Evolutionary conservation across 2,888 invertebrate species (phyloP), one percentile per base, ranked within the genome.

Genomic region (Eupithecia centaureata): DNA sequence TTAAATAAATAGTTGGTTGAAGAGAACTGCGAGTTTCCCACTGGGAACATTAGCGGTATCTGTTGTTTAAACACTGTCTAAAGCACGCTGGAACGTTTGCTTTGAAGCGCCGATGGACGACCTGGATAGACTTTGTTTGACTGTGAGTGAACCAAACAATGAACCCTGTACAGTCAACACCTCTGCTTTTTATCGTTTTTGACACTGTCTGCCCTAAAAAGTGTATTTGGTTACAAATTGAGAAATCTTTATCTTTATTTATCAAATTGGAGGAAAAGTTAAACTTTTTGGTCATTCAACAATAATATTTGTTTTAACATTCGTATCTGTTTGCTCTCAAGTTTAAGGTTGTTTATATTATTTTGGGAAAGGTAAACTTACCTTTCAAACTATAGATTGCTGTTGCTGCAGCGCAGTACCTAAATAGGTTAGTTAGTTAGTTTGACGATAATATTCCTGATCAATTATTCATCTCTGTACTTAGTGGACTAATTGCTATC

Each of bases 171-270:
- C 81, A 84, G 82, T 91, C 87, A 86, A 87, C 90, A 90, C 90
- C 86, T 89, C 79, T 77, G 79, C 82, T 86, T 88, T 90, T 89
- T 86, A 89, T 87, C 86, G 78, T 87, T 86, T 86, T 86, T 80
- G 77, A 80, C 85, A 79, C 83, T 82, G 84, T 80, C 85, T 84
- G 83, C 79, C 77, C 61, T 76, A 74, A 75, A 78, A 84, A 83
- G 83, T 83, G 79, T 81, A 67, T 79, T 83, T 77, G 65, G 76
- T 79, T 83, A 82, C 82, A 82, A 86, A 85, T 85, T 86, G 82
- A 82, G 84, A 86, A 84, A 83, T 81, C 78, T 76, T 81, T 82
- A 82, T 80, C 79, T 77, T 65, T 80, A 79, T 84, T 83, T 84
- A 83, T 81, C 61, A 32, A 67, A 77, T 77, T 70, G 66, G 71